Conservation (phyloP, 2,888 invertebrate genomes). For the Molanna angustata region DNA sequence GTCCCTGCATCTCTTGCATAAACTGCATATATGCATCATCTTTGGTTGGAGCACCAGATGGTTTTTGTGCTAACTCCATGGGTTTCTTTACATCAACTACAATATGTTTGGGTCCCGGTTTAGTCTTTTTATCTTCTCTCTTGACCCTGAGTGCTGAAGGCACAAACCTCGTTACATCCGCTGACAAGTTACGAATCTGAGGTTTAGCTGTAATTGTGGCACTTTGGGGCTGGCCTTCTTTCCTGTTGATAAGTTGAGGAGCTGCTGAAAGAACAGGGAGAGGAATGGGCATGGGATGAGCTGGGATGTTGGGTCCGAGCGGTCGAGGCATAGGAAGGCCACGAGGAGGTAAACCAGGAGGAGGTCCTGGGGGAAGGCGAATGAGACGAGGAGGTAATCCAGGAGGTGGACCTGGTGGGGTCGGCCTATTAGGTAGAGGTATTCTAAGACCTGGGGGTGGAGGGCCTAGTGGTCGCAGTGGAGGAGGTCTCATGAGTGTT, state of each 20-base stretch:
- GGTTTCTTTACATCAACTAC: conserved; percentile 54
- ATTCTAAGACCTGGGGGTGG: conserved; percentile 50
- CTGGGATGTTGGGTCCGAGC: conserved; percentile 42
- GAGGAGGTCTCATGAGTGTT: conserved; percentile 58
- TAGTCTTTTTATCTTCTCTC: conserved; percentile 72
- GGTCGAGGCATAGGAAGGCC: conserved; percentile 59
- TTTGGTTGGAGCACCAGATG: conserved; percentile 66
- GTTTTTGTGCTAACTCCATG: conserved; percentile 48
- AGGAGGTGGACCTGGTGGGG: conserved; percentile 61
- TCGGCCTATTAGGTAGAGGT: conserved; percentile 54
- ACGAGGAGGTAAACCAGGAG: conserved; percentile 58
- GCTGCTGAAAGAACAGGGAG: conserved; percentile 79
- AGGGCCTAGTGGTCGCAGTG: conserved; percentile 49
- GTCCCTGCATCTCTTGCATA: conserved; percentile 96
- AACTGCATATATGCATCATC: conserved; percentile 99
- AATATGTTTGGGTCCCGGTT: conserved; percentile 52
- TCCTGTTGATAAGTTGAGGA: conserved; percentile 75
- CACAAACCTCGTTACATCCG: conserved; percentile 93
- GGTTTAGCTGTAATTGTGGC: conserved; percentile 96
- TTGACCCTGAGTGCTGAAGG: conserved; percentile 92
- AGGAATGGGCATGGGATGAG: conserved; percentile 39
- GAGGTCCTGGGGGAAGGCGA: conserved; percentile 64
- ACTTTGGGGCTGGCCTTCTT: conserved; percentile 62
- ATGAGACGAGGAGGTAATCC: conserved; percentile 53
- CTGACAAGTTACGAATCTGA: conserved; percentile 89